Conservation (phyloP, 1,140 invertebrate genomes). For the Hypothenemus hampei region DNA sequence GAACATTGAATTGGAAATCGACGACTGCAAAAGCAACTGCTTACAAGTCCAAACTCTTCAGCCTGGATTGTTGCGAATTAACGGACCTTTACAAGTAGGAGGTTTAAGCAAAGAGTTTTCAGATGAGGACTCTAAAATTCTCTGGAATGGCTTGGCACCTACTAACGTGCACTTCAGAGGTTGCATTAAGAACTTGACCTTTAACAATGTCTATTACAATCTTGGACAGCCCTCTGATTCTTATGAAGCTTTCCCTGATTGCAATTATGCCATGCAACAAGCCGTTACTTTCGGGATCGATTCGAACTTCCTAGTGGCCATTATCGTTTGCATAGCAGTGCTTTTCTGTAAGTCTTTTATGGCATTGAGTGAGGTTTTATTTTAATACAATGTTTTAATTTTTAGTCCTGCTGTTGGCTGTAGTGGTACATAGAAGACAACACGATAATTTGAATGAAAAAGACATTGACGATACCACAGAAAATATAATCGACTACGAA, state of each 20-base stretch:
- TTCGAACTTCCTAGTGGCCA: conserved; percentile 77
- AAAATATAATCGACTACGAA: conserved; percentile 96
- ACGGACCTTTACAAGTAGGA: conserved; percentile 82
- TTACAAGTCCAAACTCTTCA: conserved; percentile 62
- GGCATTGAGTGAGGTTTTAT: neutral
- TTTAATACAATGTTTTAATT: conserved; percentile 33
- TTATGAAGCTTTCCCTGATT: conserved; percentile 61
- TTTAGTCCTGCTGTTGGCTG: conserved; percentile 75
- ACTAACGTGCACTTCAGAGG: conserved; percentile 67
- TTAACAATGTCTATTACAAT: conserved; percentile 74
- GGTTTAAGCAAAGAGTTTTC: conserved; percentile 61
- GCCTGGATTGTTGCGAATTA: conserved; percentile 80
- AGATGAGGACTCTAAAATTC: conserved; percentile 44
- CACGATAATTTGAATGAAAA: conserved; percentile 83
- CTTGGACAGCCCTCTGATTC: conserved; percentile 65
- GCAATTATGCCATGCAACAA: conserved; percentile 61
- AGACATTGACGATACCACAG: conserved; percentile 91
- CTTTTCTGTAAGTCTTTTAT: conserved; percentile 58
- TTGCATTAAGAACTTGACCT: conserved; percentile 81
- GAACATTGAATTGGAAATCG: conserved; percentile 69
- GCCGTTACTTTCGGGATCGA: conserved; percentile 76
- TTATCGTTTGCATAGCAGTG: conserved; percentile 72
- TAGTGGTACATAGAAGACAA: conserved; percentile 78
- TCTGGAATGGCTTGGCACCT: conserved; percentile 63
- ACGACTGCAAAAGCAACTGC: conserved; percentile 69